phyloP scores from a whole-genome alignment of 2,888 invertebrate genomes.

The Acutogordius australiensis region DNA sequence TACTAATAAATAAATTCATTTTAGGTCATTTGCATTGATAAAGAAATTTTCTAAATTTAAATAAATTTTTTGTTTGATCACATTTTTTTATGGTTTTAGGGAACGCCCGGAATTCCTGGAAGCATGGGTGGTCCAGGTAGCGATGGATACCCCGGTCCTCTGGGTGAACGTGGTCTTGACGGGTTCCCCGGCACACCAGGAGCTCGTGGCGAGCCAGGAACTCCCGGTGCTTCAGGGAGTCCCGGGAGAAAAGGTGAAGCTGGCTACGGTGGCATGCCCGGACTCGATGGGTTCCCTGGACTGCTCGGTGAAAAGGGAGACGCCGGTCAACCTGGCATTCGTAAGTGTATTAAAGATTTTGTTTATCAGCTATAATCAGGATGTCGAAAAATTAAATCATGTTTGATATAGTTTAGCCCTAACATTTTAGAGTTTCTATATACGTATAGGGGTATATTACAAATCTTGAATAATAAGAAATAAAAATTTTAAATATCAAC shows the following conservation, averaged over 20 bases:
- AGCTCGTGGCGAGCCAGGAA: conserved; percentile 11
- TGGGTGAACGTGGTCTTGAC: conserved; percentile 24
- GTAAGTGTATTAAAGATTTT: conserved; percentile 22
- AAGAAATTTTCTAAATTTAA: not conserved
- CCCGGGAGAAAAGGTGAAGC: conserved; percentile 3
- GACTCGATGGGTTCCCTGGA: conserved; percentile 30
- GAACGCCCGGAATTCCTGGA: conserved; percentile 6
- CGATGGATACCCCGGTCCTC: conserved; percentile 14
- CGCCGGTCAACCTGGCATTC: conserved; percentile 22
- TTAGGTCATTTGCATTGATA: too few relatives aligned
- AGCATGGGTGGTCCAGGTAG: conserved; percentile 10
- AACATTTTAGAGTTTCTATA: too few relatives aligned
- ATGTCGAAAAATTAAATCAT: too few relatives aligned
- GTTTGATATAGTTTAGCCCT: too few relatives aligned
- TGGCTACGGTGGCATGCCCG: conserved; percentile 9
- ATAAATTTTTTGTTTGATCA: too few relatives aligned
- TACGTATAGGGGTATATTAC: too few relatives aligned
- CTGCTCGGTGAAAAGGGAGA: conserved; percentile 18
- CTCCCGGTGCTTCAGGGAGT: conserved; percentile 10
- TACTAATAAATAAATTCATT: too few relatives aligned
- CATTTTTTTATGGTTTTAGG: too few relatives aligned
- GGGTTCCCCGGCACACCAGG: conserved; percentile 28
- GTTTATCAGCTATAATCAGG: too few relatives aligned
- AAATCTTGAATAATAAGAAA: too few relatives aligned
- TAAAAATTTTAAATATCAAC: too few relatives aligned